A percentile compares a stretch with the other conserved stretches of the same genome.
phyloP scores from a whole-genome alignment of 2,888 invertebrate genomes.

The Philopedon plagiatum region DNA sequence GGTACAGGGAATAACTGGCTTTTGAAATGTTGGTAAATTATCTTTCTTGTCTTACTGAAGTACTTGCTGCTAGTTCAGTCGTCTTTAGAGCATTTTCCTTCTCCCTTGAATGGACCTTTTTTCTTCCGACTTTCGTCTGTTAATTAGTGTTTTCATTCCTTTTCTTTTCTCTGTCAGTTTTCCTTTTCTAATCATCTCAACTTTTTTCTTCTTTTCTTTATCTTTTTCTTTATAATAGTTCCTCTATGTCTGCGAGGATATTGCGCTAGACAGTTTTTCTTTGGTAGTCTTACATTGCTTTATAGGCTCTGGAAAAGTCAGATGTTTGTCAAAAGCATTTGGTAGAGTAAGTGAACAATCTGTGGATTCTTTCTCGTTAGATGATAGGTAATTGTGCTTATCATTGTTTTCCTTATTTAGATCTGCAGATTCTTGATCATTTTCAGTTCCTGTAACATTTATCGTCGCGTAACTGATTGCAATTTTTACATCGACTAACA shows the following conservation, averaged over 20 bases:
- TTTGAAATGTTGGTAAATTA: no score
- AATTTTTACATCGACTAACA: no score
- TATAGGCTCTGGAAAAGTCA: conserved; percentile 4
- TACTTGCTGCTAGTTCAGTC: neutral
- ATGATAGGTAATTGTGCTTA: no score
- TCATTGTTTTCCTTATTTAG: conserved; percentile 7
- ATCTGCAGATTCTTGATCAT: no score
- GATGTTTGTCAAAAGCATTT: conserved; percentile 14
- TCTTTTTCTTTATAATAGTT: conserved; percentile 25
- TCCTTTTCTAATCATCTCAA: conserved; percentile 13
- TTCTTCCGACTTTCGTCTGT: conserved; percentile 3
- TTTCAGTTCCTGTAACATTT: no score
- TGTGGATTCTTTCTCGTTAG: neutral
- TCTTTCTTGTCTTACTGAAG: no score
- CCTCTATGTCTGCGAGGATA: conserved; percentile 6
- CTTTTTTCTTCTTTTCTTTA: conserved; percentile 19
- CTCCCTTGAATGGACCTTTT: conserved; percentile 15
- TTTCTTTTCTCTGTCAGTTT: conserved; percentile 4
- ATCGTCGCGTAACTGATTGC: no score
- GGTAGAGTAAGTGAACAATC: neutral
- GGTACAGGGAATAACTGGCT: conserved; percentile 7
- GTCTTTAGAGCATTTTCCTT: conserved; percentile 1
- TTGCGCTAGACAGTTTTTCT: conserved; percentile 14
- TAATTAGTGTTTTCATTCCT: neutral
- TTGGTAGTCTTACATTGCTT: neutral